Base-by-base conservation (phyloP, 1,140 invertebrate species). In the Pteromalus puparum region DNA sequence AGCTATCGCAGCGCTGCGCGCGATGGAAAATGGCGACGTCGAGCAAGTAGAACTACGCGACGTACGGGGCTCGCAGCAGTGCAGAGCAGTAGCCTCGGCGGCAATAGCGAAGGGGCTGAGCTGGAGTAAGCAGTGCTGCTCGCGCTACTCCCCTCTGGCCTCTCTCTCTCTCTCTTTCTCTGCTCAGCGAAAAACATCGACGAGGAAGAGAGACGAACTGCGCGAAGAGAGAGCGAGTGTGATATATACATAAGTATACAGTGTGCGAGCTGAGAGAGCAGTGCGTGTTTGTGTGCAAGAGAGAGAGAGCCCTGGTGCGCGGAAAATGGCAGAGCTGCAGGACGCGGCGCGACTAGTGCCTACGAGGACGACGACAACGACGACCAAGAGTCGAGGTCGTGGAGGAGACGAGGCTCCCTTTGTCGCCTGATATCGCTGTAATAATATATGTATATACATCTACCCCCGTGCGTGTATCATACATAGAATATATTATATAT, bases 251-350 rank as follows among this genome's bases (percentile, higher is more conserved):
- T n/a, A 70, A 10, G 67, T 13, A 70, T 18, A 21, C 30, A 34
- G 30, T 34, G n/a, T 21, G 18, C 18, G 24, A 30, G 67, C 26
- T 2, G n/a, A 68, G n/a, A 68, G 67, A 24, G 67, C 26, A 70
- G 67, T 38, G 67, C 42, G 24, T 34, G 15, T n/a, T 21, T n/a
- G n/a, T 26, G 67, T 28, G 26, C 13, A n/a, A n/a, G 67, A 18
- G 67, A 34, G 42, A 15, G 4, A 4, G 74, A 12, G 77, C 15
- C 26, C 72, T 73, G 28, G 73, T 82, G 80, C 81, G 72, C 81
- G 81, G 72, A 82, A 82, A 82, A 82, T 82, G 81, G 81, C 81
- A 75, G 81, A 42, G 72, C 53, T 65, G 72, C 48, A 42, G 24
- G 73, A 53, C 81, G 42, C 73, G 30, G 72, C 73, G 81, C 18